These are phyloP conservation scores for Misgurnus anguillicaudatus DNA, from an alignment of 2,113 vertebrate genomes.

Conservation along the genomic window DNA sequence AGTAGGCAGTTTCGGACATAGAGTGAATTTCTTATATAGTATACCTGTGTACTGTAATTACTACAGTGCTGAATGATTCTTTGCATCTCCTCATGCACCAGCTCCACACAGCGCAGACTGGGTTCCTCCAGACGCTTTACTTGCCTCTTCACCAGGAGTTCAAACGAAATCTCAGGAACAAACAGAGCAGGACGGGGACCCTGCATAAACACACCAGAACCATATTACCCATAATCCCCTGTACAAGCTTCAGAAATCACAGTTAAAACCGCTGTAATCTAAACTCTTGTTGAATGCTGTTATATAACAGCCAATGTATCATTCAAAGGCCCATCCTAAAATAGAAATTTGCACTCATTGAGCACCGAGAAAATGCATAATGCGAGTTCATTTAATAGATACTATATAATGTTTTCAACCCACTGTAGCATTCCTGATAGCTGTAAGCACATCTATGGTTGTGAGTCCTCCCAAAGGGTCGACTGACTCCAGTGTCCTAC, in stretches of 20 bases:
- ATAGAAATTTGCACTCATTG: neutral
- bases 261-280: too few species aligned
- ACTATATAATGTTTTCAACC: constrained; percentile 58
- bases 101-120: constrained; percentile 94
- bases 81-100: constrained; percentile 99
- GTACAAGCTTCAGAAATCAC: neutral
- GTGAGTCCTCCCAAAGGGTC: constrained; percentile 94
- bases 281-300: neutral
- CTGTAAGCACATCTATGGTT: constrained; percentile 96
- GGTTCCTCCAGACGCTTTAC: constrained; percentile 96
- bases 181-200: constrained; percentile 95
- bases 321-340: neutral
- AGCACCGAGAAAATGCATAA: too few species aligned
- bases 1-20: too few species aligned
- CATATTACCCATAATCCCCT: constrained; percentile 22
- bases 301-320: neutral
- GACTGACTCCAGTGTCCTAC: constrained; percentile 94
- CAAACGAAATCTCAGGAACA: constrained; percentile 96
- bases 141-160: constrained; percentile 94
- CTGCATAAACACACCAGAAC: constrained; percentile 64
- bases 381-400: too few species aligned
- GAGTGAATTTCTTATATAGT: neutral
- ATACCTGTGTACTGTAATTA: constrained; percentile 97
- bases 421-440: constrained; percentile 98
- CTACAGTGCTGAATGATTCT: constrained; percentile 98